Percentiles rank a stretch among this genome's conserved stretches.
phyloP scores from a whole-genome alignment of 2,113 vertebrate genomes.

The Miniopterus natalensis region DNA sequence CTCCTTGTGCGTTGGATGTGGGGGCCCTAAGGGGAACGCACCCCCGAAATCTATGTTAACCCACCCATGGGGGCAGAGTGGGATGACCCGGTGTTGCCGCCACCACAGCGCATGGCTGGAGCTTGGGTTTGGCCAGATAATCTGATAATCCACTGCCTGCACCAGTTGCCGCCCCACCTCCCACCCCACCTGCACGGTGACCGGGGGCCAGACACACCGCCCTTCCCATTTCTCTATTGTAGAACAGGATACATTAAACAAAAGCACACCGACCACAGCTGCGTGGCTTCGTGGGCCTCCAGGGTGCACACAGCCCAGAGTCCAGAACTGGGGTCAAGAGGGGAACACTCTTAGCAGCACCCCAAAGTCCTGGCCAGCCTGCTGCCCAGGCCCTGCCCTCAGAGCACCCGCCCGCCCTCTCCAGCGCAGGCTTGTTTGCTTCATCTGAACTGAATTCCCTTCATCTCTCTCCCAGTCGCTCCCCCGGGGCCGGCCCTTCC shows the following conservation, averaged over 20 bases:
- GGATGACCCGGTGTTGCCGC: neutral
- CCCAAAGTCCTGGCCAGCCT: neutral
- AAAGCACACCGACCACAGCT: neutral
- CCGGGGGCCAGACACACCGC: neutral
- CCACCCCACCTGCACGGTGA: neutral
- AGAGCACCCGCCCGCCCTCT: no score
- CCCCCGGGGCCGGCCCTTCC: neutral
- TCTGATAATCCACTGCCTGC: neutral
- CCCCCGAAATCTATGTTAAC: neutral
- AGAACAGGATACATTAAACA: neutral
- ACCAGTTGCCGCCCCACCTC: neutral
- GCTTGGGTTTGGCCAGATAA: neutral
- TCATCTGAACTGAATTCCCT: neutral
- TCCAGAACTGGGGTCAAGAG: neutral
- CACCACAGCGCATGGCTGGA: neutral
- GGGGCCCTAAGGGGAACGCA: neutral
- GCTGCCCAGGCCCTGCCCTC: no score
- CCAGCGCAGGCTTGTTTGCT: neutral
- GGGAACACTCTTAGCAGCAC: rapidly evolving
- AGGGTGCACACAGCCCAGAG: rapidly evolving
- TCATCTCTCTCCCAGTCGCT: rapidly evolving
- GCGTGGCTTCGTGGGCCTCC: neutral
- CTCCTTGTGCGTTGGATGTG: neutral
- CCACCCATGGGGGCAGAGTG: neutral
- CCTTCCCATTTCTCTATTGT: neutral